Base-by-base conservation (phyloP, 1,140 invertebrate genomes). In the Aphelinus certus region DNA sequence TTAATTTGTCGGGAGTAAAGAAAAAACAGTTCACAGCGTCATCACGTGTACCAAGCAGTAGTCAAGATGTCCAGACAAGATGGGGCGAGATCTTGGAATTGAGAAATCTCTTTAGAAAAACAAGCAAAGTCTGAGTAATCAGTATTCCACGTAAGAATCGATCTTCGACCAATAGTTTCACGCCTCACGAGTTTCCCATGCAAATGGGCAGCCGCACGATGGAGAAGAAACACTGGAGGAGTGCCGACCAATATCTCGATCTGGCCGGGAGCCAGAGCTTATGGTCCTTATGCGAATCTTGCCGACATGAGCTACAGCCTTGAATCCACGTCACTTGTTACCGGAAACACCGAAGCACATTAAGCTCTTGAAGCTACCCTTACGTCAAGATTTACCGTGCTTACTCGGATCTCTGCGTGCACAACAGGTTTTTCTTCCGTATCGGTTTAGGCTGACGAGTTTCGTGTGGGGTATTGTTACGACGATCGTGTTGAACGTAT, bases 81-180 rank as follows among this genome's bases (percentile, higher is more conserved):
- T 55, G 53, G 5, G 5, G 53, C 5, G 10, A 55, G 53, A 7
- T 10, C 10, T 55, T 55, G 53, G 10, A 55, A 55, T 55, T 5
- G 26, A 26, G 26, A 26, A 26, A 26, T 26, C 26, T 26, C 26
- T 26, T 26, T 26, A 26, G 26, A 10, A 56, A 43, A 57, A 67
- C 6, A 43, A 10, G 43, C 9, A 55, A 55, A 60, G 9, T 55
- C 47, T 1, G 9, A 3, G 10, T 10, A 57, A 75, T 75, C 66
- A 49, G 60, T 75, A 63, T 63, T 74, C 53, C 45, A 55, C 2
- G 7, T 7, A 3, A 10, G 45, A 60, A 83, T 83, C 79, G 78
- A 77, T 80, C 80, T 82, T 76, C 78, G 76, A 69, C 78, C 81
- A 81, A 84, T 84, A 84, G 83, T 83, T 84, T 83, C 78, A 78